phyloP scores from a whole-genome alignment of 2,888 invertebrate species.

The Ochropleura leucogaster region DNA sequence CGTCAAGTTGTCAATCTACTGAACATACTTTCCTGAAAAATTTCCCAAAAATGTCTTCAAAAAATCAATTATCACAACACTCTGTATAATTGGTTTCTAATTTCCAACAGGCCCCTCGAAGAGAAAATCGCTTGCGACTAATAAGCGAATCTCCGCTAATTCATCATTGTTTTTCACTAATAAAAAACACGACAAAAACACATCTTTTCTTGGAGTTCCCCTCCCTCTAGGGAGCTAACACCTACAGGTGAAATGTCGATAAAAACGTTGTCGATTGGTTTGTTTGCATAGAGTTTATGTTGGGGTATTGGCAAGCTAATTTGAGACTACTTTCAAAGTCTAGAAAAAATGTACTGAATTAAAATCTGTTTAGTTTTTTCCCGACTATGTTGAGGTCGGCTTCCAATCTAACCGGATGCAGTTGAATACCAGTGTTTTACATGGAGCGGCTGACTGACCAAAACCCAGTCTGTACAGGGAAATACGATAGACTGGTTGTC shows the following conservation, averaged over 20 bases:
- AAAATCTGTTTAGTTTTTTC: neutral
- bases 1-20: neutral
- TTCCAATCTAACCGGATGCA: too few relatives aligned
- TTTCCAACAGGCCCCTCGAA: conserved; percentile 70
- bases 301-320: neutral
- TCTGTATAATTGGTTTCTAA: conserved; percentile 57
- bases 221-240: conserved; percentile 58
- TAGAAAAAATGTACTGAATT: neutral
- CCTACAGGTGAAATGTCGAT: conserved; percentile 64
- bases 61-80: conserved; percentile 29
- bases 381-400: too few relatives aligned
- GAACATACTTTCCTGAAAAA: neutral
- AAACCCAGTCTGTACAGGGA: too few relatives aligned
- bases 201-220: conserved; percentile 68
- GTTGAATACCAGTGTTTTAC: too few relatives aligned
- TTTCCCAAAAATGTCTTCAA: neutral
- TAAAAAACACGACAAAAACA: conserved; percentile 87
- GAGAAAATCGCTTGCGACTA: conserved; percentile 78
- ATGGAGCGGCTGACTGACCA: too few relatives aligned
- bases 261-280: conserved; percentile 47
- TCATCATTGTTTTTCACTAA: conserved; percentile 88
- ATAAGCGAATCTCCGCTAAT: conserved; percentile 85
- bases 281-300: neutral
- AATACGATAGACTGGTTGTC: too few relatives aligned
- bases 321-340: neutral